Evolutionary conservation across 2,797 vertebrate genomes (phyloP).

Genomic region (Cygnus olor): DNA sequence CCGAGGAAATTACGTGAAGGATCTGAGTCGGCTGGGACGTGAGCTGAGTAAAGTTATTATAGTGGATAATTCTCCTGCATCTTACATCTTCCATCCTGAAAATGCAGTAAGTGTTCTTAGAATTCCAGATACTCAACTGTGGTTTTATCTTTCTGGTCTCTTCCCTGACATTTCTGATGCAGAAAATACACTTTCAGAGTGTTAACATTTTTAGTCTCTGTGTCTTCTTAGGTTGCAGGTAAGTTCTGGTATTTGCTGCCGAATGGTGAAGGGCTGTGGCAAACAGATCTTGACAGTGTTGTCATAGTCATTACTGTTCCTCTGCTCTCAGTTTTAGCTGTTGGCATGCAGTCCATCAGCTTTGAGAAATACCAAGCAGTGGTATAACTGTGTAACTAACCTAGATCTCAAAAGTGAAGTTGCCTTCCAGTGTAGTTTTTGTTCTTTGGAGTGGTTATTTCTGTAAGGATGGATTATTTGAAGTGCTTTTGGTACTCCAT

Average conservation of each 20-base stretch:
- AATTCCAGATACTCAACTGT: accelerated
- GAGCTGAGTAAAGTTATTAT: slow-evolving; percentile 97
- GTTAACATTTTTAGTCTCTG: neutral
- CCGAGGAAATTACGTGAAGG: slow-evolving; percentile 98
- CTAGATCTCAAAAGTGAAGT: neutral
- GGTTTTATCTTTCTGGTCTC: neutral
- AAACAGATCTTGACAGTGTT: neutral
- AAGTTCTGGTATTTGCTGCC: neutral
- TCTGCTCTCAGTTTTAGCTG: neutral
- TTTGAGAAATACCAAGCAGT: neutral
- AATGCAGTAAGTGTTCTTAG: slow-evolving; percentile 89
- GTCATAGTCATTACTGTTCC: neutral
- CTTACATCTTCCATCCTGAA: slow-evolving; percentile 99
- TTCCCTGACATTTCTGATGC: neutral
- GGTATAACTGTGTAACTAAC: neutral
- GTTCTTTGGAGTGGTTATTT: neutral
- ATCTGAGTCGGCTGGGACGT: slow-evolving; percentile 95
- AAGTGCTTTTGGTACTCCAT: neutral
- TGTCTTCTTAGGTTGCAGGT: neutral
- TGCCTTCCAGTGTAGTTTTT: neutral
- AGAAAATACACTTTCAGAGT: neutral
- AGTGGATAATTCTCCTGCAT: slow-evolving; percentile 98
- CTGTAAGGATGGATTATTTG: neutral
- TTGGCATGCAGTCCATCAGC: neutral
- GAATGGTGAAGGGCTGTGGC: neutral